These are phyloP conservation scores for Mareca strepera DNA, from an alignment of 2,797 vertebrate genomes.

Conservation along the genomic window DNA sequence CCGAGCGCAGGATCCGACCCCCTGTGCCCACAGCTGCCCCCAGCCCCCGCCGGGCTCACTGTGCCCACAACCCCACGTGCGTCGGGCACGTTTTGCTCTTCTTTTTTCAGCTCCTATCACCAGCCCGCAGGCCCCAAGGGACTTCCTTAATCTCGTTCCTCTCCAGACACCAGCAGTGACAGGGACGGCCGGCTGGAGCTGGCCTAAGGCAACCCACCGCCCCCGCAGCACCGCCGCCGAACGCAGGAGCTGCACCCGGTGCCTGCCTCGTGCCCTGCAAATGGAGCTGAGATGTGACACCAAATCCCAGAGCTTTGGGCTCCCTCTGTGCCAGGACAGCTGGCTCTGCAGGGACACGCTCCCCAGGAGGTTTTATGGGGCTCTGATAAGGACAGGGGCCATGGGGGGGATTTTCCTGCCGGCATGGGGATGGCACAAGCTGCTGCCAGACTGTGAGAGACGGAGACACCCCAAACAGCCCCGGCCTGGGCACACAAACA, in stretches of 20 bases:
- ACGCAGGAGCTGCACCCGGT: rapidly evolving
- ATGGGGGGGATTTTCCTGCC: rapidly evolving
- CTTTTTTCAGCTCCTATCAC: not conserved
- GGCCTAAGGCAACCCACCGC: not conserved
- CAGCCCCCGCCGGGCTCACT: not conserved
- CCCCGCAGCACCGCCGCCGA: rapidly evolving
- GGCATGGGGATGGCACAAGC: constrained; percentile 42
- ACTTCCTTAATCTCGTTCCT: not conserved
- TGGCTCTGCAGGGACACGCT: not conserved
- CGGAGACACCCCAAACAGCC: constrained; percentile 10
- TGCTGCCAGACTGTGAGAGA: constrained; percentile 19
- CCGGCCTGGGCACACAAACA: constrained; percentile 38
- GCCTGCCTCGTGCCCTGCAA: rapidly evolving
- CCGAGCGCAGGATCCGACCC: rapidly evolving
- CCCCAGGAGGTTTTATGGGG: rapidly evolving
- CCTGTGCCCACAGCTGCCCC: not conserved
- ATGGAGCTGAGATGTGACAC: rapidly evolving
- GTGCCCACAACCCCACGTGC: not conserved
- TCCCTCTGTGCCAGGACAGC: not conserved
- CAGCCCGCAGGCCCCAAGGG: rapidly evolving
- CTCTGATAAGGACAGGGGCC: not conserved
- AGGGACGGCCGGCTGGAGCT: rapidly evolving
- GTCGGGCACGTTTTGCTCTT: rapidly evolving
- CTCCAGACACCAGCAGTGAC: not conserved
- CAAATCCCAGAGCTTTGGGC: not conserved